Conservation (phyloP, 2,888 invertebrate species). For the Agrypnus murinus region DNA sequence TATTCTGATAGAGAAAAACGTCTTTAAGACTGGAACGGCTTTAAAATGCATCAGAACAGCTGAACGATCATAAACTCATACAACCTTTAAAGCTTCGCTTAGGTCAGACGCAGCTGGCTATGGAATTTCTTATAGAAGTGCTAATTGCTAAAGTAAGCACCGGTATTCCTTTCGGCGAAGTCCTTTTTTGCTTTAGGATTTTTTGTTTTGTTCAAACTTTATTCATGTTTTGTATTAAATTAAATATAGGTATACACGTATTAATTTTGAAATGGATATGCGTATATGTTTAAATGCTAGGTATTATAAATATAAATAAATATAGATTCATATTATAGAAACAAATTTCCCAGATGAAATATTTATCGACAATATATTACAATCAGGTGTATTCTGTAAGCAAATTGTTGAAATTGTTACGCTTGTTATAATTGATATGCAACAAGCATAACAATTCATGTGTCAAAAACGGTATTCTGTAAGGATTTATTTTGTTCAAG, state of each 20-base stretch:
- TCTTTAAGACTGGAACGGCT: constrained; percentile 41
- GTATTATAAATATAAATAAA: too few species aligned
- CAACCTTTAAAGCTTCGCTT: constrained; percentile 59
- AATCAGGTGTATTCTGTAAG: too few species aligned
- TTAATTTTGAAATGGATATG: too few species aligned
- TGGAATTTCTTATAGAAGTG: constrained; percentile 70
- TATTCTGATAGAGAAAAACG: constrained; percentile 59
- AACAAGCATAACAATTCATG: too few species aligned
- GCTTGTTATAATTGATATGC: too few species aligned
- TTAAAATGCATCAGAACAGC: constrained; percentile 61
- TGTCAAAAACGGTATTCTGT: too few species aligned
- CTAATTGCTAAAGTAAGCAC: constrained; percentile 68
- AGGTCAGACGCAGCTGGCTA: constrained; percentile 63
- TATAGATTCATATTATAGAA: too few species aligned
- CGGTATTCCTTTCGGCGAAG: constrained; percentile 61
- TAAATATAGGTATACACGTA: not conserved
- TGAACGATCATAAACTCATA: constrained; percentile 62
- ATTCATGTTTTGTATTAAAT: not conserved
- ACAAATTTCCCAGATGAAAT: too few species aligned
- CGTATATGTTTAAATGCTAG: too few species aligned
- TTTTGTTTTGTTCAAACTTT: constrained; percentile 7
- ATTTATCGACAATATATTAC: too few species aligned
- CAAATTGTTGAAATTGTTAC: too few species aligned
- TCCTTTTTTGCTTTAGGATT: constrained; percentile 43
- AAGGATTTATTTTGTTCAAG: too few species aligned